Conservation (phyloP, 1,140 invertebrate genomes). For the Panulirus ornatus region DNA sequence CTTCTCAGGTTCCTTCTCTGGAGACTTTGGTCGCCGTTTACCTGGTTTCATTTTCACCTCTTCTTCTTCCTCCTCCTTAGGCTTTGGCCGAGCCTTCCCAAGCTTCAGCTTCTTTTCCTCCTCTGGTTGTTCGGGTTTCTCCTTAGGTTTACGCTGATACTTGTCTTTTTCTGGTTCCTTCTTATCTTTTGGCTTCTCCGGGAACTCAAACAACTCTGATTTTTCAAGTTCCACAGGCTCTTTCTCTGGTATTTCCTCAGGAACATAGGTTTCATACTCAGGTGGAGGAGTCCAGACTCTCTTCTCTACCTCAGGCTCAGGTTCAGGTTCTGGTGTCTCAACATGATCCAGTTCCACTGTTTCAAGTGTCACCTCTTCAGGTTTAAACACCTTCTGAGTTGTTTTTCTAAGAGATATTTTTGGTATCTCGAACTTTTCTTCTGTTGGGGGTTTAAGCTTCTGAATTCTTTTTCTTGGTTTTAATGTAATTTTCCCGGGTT, state of each 20-base stretch:
- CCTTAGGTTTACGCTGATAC: conserved; percentile 56
- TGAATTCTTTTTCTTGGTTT: conserved; percentile 26
- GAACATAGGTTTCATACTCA: conserved; percentile 61
- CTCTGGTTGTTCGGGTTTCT: conserved; percentile 49
- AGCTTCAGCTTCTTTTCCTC: conserved; percentile 56
- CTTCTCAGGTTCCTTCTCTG: conserved; percentile 52
- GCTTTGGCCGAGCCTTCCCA: conserved; percentile 39
- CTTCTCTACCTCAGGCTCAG: conserved; percentile 48
- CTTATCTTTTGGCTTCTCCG: conserved; percentile 31
- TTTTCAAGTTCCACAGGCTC: conserved; percentile 57
- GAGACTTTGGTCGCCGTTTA: conserved; percentile 47
- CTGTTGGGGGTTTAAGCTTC: conserved; percentile 65
- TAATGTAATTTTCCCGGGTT: conserved; percentile 15
- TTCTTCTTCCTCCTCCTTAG: conserved; percentile 58
- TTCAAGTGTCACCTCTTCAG: conserved; percentile 60
- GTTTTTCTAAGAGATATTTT: conserved; percentile 48
- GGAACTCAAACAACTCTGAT: conserved; percentile 36
- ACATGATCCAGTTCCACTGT: conserved; percentile 65
- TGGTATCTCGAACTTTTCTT: conserved; percentile 33
- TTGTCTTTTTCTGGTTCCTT: conserved; percentile 44
- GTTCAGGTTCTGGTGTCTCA: conserved; percentile 56
- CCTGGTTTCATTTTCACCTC: conserved; percentile 28
- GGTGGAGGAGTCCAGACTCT: conserved; percentile 61
- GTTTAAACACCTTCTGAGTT: conserved; percentile 57
- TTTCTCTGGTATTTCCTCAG: conserved; percentile 63